Evolutionary conservation across 2,888 invertebrate genomes (phyloP), one percentile per base, ranked within the genome.

Genomic region (Nomada ferruginata): DNA sequence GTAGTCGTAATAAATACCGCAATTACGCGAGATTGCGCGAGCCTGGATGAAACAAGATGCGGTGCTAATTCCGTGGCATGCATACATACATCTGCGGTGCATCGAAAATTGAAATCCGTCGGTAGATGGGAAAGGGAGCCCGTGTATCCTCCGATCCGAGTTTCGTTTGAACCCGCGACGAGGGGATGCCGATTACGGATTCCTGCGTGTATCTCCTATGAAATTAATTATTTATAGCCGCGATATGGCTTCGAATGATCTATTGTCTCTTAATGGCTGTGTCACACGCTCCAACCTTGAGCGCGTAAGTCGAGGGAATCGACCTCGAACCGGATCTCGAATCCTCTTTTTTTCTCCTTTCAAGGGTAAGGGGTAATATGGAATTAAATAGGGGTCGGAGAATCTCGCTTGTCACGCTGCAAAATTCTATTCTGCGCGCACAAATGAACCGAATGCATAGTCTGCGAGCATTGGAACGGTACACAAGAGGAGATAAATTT

Each of bases 261-360:
- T 81, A 87, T 87, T 87, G 88, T 84, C 81, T 66, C 69, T 76
- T 82, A 85, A 87, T 82, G 82, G 77, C 50, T 63, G 55, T 79
- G 87, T 87, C 87, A 84, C 87, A 87, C 88, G 87, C 82, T 82
- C 86, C 68, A 76, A 61, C 83, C 84, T 87, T 87, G 86, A 76
- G 59, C 47, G 76, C 68, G 79, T 71, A 85, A 87, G 85, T 76
- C 76, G 83, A 74, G 87, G 87, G 79, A 87, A 84, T 82, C 77
- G 87, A 87, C 86, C 87, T 79, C 81, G 76, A 65, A 79, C 86
- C 86, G 87, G 87, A 85, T 87, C 80, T 77, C 66, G 55, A 63
- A 76, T 84, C 57, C 74, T 77, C 83, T 64, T 80, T 82, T 53
- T 61, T 50, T 64, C 42, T 50, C 79, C 73, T 73, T 75, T 74